These are phyloP conservation scores for Ephydatia muelleri DNA, from an alignment of 37 sponge, comb jelly and placozoan species.

Conservation along the genomic window DNA sequence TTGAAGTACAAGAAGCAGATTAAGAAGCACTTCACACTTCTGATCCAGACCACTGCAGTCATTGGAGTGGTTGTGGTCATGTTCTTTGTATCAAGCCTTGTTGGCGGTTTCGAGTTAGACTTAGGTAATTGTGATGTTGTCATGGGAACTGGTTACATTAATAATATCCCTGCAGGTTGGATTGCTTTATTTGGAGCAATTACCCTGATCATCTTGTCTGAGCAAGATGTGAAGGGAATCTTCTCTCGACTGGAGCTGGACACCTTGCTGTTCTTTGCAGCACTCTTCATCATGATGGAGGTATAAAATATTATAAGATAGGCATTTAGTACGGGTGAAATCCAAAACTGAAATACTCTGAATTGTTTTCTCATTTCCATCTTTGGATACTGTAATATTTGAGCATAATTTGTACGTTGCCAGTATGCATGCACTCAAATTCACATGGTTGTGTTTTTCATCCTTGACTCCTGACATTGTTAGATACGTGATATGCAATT, in stretches of 20 bases:
- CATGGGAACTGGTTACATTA: background rate
- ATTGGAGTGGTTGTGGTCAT: background rate
- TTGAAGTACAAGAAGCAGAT: background rate
- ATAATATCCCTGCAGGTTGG: conserved; percentile 83
- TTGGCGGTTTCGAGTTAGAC: background rate
- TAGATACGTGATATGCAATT: too few species aligned
- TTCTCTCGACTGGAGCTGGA: conserved; percentile 97
- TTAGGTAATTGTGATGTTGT: too few species aligned
- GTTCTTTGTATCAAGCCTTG: background rate
- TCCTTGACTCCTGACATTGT: too few species aligned
- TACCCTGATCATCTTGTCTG: conserved; percentile 67
- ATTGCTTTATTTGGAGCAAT: conserved; percentile 89
- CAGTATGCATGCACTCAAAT: too few species aligned
- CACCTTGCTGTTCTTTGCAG: conserved; percentile 97
- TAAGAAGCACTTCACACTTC: background rate
- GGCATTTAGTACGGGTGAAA: too few species aligned
- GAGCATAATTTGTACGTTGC: too few species aligned
- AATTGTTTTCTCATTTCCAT: too few species aligned
- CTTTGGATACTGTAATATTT: too few species aligned
- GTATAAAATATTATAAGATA: too few species aligned
- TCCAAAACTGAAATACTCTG: too few species aligned
- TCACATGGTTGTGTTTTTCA: too few species aligned
- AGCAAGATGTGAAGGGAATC: conserved; percentile 81
- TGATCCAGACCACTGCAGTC: background rate
- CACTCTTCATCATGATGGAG: conserved; percentile 93